Evolutionary conservation across 2,888 invertebrate species (phyloP).

Genomic region (Dusona sp.): DNA sequence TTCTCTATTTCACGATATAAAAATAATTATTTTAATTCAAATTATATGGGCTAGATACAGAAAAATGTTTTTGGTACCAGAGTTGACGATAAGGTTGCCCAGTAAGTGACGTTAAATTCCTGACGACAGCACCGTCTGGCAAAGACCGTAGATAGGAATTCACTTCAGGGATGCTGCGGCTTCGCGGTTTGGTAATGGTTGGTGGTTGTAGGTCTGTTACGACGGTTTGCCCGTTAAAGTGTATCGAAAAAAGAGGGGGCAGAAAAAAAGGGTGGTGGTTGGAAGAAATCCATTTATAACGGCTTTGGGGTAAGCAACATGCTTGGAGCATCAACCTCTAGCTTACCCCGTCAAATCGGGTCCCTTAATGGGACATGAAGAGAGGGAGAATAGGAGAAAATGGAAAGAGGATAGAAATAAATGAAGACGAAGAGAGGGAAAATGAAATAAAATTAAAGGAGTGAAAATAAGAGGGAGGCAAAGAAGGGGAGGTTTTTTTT

Average conservation of each 20-base stretch:
- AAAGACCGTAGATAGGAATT: slow-evolving; percentile 68
- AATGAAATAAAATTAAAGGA: background rate
- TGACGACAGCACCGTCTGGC: slow-evolving; percentile 65
- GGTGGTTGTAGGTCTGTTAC: slow-evolving; percentile 24
- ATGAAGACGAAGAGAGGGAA: slow-evolving; percentile 8
- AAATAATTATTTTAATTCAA: no score
- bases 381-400: slow-evolving; percentile 5
- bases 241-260: background rate
- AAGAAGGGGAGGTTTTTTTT: slow-evolving; percentile 15
- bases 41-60: no score
- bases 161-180: slow-evolving; percentile 59
- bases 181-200: slow-evolving; percentile 26
- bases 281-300: slow-evolving; percentile 75
- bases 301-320: slow-evolving; percentile 60
- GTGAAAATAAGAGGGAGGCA: background rate
- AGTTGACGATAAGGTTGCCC: slow-evolving; percentile 58
- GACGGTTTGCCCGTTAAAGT: slow-evolving; percentile 19
- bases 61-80: no score
- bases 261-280: slow-evolving; percentile 50
- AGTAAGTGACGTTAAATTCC: slow-evolving; percentile 45
- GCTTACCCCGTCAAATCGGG: slow-evolving; percentile 1
- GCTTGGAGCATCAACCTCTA: slow-evolving; percentile 35
- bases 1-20: no score
- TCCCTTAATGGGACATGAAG: background rate
- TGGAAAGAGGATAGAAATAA: slow-evolving; percentile 7